Evolutionary conservation across 2,888 invertebrate species (phyloP), one percentile per base, ranked within the genome.

Genomic region (Papilio gigon): DNA sequence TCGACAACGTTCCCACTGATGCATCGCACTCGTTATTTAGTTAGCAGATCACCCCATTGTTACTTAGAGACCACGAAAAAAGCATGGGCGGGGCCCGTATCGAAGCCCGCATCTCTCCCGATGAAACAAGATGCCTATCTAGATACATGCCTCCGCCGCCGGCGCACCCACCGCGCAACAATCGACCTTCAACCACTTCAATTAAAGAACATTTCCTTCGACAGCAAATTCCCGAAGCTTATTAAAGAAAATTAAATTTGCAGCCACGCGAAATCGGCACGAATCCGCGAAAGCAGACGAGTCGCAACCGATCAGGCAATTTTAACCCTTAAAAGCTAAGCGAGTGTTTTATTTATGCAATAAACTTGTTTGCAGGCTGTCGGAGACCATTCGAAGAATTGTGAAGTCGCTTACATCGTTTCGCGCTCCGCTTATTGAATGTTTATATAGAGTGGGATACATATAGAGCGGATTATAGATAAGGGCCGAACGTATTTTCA

Each of bases 211-310:
- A 77, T 65, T 75, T 77, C 84, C 71, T 73, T 67, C 20, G 72
- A 71, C 42, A 42, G 47, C 40, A 67, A 68, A 70, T 71, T 56
- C 71, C 75, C 76, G 76, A 73, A 84, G 84, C 90, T 91, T 91
- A 90, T 90, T 91, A 90, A 90, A 90, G 89, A 90, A 91, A 91
- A 91, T 90, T 92, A 89, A 92, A 90, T 88, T 88, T 86, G 87
- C 88, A 81, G 88, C 86, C 86, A 85, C 84, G 88, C 88, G 85
- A 89, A 90, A 84, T 84, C 84, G 80, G 82, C 86, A 84, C 87
- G 86, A 86, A 86, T 82, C 82, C 83, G 78, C 83, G 82, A 82
- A 82, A 81, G 83, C 80, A 76, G 77, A 81, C 80, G 81, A 80
- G 76, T 79, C 78, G 72, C 68, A 66, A 69, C 71, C 67, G 72